Conservation (phyloP, 2,113 vertebrate genomes). For the Leucoraja erinaceus region DNA sequence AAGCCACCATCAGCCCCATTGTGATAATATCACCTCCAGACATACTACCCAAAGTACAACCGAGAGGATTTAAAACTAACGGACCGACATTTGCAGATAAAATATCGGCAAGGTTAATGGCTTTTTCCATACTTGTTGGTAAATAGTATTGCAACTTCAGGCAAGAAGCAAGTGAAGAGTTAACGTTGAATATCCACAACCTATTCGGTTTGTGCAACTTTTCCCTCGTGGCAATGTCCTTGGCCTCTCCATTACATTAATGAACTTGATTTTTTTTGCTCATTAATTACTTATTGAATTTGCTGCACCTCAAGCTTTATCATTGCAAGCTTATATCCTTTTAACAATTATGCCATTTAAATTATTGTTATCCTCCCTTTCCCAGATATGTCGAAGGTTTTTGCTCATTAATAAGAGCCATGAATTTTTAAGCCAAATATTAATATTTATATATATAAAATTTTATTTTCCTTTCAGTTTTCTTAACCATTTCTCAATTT, state of each 20-base stretch:
- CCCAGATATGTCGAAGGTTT: neutral
- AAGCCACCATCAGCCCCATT: neutral
- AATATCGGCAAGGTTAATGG: neutral
- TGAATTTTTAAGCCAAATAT: neutral
- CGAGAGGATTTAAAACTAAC: neutral
- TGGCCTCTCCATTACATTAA: neutral
- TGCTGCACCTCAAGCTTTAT: neutral
- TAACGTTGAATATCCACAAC: neutral
- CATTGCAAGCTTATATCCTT: neutral
- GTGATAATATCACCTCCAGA: neutral
- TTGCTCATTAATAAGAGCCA: neutral
- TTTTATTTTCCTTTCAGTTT: neutral
- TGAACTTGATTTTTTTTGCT: neutral
- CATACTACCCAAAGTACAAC: too few relatives aligned
- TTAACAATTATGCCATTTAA: neutral
- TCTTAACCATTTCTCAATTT: neutral
- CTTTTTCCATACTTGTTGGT: neutral
- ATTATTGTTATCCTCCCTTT: neutral
- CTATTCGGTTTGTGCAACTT: neutral
- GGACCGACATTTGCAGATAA: neutral
- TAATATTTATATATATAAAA: too few relatives aligned
- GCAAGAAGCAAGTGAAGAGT: neutral
- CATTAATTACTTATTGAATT: neutral
- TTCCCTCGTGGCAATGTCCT: neutral
- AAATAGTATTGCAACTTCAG: neutral